Conservation (phyloP, 2,113 vertebrate genomes). For the Ahaetulla prasina region DNA sequence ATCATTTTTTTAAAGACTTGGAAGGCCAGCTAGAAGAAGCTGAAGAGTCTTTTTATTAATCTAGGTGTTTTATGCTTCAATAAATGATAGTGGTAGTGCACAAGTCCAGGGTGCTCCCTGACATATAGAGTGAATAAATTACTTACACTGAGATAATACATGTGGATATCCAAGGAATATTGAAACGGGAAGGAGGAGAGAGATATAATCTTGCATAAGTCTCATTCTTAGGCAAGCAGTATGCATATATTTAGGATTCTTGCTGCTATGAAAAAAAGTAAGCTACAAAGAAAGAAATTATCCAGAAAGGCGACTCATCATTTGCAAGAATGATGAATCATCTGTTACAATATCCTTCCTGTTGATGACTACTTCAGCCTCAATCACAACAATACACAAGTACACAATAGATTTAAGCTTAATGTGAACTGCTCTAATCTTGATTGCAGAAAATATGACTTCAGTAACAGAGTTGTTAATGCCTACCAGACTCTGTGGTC, state of each 20-base stretch:
- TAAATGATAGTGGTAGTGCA: background rate
- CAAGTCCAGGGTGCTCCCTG: background rate
- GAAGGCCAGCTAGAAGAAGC: background rate
- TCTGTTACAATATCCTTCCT: too few relatives aligned
- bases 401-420: too few relatives aligned
- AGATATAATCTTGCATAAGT: background rate
- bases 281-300: background rate
- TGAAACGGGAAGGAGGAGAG: background rate
- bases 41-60: slow-evolving; percentile 2
- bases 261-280: background rate
- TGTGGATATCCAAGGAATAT: background rate
- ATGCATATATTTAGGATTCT: background rate
- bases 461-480: too few relatives aligned
- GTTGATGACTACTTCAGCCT: too few relatives aligned
- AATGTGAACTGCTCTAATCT: too few relatives aligned
- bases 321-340: background rate
- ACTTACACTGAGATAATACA: background rate
- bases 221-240: background rate
- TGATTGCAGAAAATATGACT: too few relatives aligned
- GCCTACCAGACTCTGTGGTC: too few relatives aligned
- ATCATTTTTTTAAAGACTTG: background rate
- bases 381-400: too few relatives aligned
- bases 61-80: background rate
- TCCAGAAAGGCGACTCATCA: background rate
- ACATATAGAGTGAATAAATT: background rate